Conservation (phyloP, 92 coral and sea anemone species). For the Blastomussa wellsi region DNA sequence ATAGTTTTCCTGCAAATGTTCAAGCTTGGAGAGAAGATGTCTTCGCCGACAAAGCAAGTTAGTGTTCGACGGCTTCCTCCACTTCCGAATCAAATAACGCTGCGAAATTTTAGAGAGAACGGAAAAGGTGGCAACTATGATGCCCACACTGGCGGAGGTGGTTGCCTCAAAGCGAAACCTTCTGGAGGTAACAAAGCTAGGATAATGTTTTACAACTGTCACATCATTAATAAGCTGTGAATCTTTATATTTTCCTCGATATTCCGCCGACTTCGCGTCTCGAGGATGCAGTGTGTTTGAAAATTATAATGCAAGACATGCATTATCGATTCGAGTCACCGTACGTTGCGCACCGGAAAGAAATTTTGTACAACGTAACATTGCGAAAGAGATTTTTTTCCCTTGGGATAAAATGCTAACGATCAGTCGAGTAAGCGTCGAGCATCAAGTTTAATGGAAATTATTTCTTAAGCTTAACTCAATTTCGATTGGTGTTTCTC, state of each 20-base stretch:
- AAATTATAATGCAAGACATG: too few species aligned
- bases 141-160: not conserved
- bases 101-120: constrained; percentile 66
- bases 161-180: constrained; percentile 14
- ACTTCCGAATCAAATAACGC: constrained; percentile 79
- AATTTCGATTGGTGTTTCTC: not conserved
- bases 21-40: constrained; percentile 57
- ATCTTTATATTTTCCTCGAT: not conserved
- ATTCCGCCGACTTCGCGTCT: not conserved
- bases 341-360: not conserved
- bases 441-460: not conserved
- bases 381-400: not conserved
- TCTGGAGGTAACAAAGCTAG: constrained; percentile 9
- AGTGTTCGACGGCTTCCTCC: constrained; percentile 95
- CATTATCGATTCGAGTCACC: not conserved
- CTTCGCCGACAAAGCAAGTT: constrained; percentile 97
- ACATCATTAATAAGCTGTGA: not conserved
- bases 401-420: not conserved
- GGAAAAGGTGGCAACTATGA: constrained; percentile 16
- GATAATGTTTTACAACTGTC: not conserved
- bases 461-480: not conserved
- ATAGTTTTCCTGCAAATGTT: constrained; percentile 38
- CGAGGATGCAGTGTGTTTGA: not conserved
- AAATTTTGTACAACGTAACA: not conserved
- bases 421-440: not conserved